These are phyloP conservation scores for Steinernema hermaphroditum DNA, from an alignment of 2,888 invertebrate genomes.

Conservation along the genomic window DNA sequence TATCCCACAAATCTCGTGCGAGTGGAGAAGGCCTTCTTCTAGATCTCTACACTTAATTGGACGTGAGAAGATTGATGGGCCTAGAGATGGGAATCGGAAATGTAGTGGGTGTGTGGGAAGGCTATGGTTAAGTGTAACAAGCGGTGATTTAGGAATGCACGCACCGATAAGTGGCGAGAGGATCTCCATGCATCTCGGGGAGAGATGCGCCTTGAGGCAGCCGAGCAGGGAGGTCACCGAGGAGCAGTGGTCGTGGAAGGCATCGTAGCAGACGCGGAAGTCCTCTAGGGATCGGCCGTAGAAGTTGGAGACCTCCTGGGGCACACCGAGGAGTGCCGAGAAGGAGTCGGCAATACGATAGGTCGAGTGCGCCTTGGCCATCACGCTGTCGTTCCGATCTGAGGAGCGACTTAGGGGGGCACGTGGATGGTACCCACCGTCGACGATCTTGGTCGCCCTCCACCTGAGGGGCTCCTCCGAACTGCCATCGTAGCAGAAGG, in stretches of 20 bases:
- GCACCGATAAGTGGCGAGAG: neutral
- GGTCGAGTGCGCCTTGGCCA: neutral
- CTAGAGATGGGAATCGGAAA: too few relatives aligned
- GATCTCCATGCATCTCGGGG: neutral
- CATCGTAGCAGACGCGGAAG: neutral
- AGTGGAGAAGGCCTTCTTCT: too few relatives aligned
- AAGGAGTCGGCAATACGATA: neutral
- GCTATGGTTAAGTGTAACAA: too few relatives aligned
- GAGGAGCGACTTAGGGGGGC: neutral
- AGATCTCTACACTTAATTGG: too few relatives aligned
- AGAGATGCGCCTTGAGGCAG: neutral
- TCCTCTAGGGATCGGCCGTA: conserved; percentile 37
- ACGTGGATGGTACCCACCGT: neutral
- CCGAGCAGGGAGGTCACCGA: neutral
- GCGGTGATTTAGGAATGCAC: too few relatives aligned
- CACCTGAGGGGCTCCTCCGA: neutral
- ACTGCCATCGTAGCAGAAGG: conserved; percentile 18
- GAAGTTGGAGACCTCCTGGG: conserved; percentile 43
- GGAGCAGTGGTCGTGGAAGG: conserved; percentile 17
- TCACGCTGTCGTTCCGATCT: neutral
- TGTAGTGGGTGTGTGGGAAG: too few relatives aligned
- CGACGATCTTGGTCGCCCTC: neutral
- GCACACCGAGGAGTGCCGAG: neutral
- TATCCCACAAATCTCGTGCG: too few relatives aligned
- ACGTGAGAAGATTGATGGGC: too few relatives aligned